Percentiles rank a stretch among this genome's conserved stretches.
These are phyloP conservation scores for honey bee (Apis mellifera) DNA, from an alignment of 1,140 invertebrate species.

Conservation along the genomic window DNA sequence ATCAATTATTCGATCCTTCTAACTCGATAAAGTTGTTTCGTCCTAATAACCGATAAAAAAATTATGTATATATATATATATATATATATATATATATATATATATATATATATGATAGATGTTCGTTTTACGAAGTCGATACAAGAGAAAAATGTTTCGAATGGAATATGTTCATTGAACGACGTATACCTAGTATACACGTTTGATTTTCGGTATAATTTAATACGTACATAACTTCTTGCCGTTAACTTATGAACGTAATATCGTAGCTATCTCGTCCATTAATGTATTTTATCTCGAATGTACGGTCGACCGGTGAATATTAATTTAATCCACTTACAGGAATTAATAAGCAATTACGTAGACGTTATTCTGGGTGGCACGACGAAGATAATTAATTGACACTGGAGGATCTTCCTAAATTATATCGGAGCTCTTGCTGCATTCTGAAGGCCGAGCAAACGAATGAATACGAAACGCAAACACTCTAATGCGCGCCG, in stretches of 20 bases:
- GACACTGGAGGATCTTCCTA: slow-evolving; percentile 54
- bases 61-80: no score
- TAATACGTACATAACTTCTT: not conserved
- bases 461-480: slow-evolving; percentile 22
- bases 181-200: not conserved
- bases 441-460: slow-evolving; percentile 29
- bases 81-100: no score
- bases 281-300: slow-evolving; percentile 33
- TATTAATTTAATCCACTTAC: slow-evolving; percentile 66
- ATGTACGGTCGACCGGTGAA: slow-evolving; percentile 32
- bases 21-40: no score
- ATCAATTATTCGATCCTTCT: not conserved
- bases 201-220: slow-evolving; percentile 8
- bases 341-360: slow-evolving; percentile 62
- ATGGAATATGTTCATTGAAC: slow-evolving; percentile 3
- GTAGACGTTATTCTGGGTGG: slow-evolving; percentile 56
- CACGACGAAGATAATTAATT: slow-evolving; percentile 54
- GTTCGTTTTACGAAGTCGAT: not conserved
- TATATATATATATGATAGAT: no score
- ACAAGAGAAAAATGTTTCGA: not conserved
- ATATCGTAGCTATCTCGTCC: slow-evolving; percentile 33
- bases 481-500: not conserved
- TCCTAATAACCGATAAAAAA: not conserved
- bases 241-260: slow-evolving; percentile 21
- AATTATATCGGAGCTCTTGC: slow-evolving; percentile 43